These are phyloP conservation scores for Chymomyza procnemis DNA, from an alignment of 2,888 invertebrate species.

Conservation along the genomic window DNA sequence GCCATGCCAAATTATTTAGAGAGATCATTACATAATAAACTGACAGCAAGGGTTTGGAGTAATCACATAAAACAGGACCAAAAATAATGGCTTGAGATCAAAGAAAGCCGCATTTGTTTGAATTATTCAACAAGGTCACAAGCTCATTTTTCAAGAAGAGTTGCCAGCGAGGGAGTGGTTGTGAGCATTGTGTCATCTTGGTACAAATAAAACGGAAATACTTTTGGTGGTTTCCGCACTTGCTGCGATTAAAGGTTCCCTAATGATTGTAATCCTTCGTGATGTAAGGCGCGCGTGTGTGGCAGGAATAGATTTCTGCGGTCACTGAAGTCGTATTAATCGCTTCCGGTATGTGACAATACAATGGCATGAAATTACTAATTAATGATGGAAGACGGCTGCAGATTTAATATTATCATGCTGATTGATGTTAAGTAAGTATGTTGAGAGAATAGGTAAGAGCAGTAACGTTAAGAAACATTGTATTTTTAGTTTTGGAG, in stretches of 20 bases:
- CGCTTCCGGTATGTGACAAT: slow-evolving; percentile 53
- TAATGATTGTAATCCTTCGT: slow-evolving; percentile 16
- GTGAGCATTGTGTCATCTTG: slow-evolving; percentile 24
- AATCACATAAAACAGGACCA: slow-evolving; percentile 5
- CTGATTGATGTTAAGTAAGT: no score
- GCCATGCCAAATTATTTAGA: slow-evolving; percentile 72
- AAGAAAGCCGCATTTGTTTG: slow-evolving; percentile 26
- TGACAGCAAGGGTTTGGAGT: slow-evolving; percentile 24
- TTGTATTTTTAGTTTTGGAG: no score
- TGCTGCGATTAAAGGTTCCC: slow-evolving; percentile 41
- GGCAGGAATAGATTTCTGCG: slow-evolving; percentile 32
- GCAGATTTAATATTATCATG: background rate
- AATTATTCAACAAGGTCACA: slow-evolving; percentile 69
- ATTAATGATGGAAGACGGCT: background rate
- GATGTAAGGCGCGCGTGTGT: slow-evolving; percentile 20
- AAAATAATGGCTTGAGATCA: slow-evolving; percentile 36
- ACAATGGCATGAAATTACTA: background rate
- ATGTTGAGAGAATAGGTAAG: no score
- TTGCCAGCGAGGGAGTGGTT: background rate
- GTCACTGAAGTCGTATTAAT: slow-evolving; percentile 45
- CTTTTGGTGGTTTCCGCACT: slow-evolving; percentile 34
- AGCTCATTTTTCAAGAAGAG: slow-evolving; percentile 68
- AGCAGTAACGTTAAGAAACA: no score
- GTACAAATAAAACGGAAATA: slow-evolving; percentile 51
- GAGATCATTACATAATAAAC: slow-evolving; percentile 73